These are phyloP conservation scores for Ia io DNA, from an alignment of 2,113 vertebrate species.

Conservation along the genomic window DNA sequence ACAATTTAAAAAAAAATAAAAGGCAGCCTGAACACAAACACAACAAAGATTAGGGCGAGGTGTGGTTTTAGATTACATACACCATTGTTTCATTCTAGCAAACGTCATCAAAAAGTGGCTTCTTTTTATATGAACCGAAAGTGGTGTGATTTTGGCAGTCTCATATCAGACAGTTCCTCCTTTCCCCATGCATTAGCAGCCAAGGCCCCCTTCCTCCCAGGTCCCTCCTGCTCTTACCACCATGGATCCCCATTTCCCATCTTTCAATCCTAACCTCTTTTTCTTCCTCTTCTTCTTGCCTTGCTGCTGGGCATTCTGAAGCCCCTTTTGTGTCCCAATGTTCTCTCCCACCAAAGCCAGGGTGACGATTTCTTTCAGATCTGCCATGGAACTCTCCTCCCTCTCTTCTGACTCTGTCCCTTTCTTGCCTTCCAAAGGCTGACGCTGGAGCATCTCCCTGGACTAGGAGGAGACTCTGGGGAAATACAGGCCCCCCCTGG, in stretches of 20 bases:
- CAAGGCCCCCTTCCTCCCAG: background rate
- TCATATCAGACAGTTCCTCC: background rate
- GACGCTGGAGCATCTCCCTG: slow-evolving; percentile 32
- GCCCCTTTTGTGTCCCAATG: background rate
- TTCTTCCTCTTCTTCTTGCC: slow-evolving; percentile 72
- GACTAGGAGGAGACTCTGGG: slow-evolving; percentile 20
- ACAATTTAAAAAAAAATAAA: background rate
- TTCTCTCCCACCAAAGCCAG: slow-evolving; percentile 66
- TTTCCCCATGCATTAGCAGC: background rate
- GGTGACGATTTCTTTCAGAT: slow-evolving; percentile 27
- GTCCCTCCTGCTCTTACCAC: background rate
- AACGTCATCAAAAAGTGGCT: background rate
- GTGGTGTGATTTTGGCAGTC: background rate
- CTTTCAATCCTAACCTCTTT: slow-evolving; percentile 75
- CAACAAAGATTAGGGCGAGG: background rate
- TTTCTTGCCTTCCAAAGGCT: slow-evolving; percentile 44
- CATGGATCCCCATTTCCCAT: background rate
- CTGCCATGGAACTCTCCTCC: slow-evolving; percentile 30
- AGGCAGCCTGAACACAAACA: background rate
- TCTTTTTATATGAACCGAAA: background rate
- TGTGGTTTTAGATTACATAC: background rate
- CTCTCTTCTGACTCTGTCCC: slow-evolving; percentile 30
- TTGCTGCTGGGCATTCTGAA: background rate
- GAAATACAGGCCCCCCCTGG: slow-evolving; percentile 23
- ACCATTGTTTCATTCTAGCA: background rate